These are phyloP conservation scores for Scaptomyza polygonia DNA, from an alignment of 2,888 invertebrate genomes.

Conservation along the genomic window DNA sequence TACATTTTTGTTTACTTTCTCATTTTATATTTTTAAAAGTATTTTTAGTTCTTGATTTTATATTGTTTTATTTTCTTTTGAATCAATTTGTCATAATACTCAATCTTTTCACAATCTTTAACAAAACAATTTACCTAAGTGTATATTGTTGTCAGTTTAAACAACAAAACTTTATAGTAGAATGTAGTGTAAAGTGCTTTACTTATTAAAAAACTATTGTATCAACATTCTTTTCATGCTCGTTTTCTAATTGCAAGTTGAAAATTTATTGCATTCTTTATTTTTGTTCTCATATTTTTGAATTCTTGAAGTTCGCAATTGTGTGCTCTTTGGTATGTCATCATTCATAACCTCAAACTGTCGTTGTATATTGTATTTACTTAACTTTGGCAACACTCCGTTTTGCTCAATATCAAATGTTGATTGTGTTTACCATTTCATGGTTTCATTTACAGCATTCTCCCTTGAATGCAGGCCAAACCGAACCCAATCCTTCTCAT, in stretches of 20 bases:
- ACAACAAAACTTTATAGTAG: too few relatives aligned
- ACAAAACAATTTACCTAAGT: background rate
- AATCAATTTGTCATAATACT: background rate
- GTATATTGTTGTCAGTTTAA: too few relatives aligned
- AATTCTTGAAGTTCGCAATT: slow-evolving; percentile 29
- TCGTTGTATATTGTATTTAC: slow-evolving; percentile 50
- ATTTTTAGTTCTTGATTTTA: too few relatives aligned
- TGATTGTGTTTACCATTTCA: slow-evolving; percentile 69
- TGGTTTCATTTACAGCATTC: slow-evolving; percentile 63
- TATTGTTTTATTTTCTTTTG: too few relatives aligned
- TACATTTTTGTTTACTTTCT: too few relatives aligned
- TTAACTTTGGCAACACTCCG: slow-evolving; percentile 55
- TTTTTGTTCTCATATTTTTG: slow-evolving; percentile 13
- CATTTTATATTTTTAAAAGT: too few relatives aligned
- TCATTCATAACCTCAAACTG: slow-evolving; percentile 54
- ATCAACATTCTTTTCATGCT: slow-evolving; percentile 8
- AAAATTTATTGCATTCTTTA: slow-evolving; percentile 17
- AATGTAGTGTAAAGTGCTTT: too few relatives aligned
- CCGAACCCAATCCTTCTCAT: slow-evolving; percentile 3
- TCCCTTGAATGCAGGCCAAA: slow-evolving; percentile 14
- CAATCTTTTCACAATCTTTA: background rate
- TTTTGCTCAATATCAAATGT: slow-evolving; percentile 58
- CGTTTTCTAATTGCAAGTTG: background rate
- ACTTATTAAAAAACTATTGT: slow-evolving; percentile 28
- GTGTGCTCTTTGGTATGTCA: slow-evolving; percentile 43